A percentile compares a stretch with the other conserved stretches of the same genome.
These are phyloP conservation scores for Cyprinodon variegatus DNA, from an alignment of 2,113 vertebrate genomes.

Conservation along the genomic window DNA sequence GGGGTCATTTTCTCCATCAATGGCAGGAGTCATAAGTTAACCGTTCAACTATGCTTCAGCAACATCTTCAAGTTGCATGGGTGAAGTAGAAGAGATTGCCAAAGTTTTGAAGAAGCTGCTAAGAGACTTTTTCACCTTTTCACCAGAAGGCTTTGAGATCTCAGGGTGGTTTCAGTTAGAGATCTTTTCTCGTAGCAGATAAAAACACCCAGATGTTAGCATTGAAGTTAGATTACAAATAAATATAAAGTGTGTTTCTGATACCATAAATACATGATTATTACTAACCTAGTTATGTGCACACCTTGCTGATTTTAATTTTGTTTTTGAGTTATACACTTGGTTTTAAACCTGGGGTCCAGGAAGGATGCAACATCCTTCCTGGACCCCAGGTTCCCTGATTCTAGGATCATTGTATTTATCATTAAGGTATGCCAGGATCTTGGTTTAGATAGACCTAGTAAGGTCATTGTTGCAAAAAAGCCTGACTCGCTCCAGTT, in stretches of 20 bases:
- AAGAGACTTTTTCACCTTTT: not conserved
- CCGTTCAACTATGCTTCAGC: not conserved
- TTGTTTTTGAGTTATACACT: not conserved
- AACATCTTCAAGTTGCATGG: conserved; percentile 1
- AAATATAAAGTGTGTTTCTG: not conserved
- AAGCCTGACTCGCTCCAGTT: too few relatives aligned
- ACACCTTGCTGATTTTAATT: not conserved
- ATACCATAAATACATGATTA: not conserved
- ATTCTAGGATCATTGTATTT: too few relatives aligned
- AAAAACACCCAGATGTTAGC: not conserved
- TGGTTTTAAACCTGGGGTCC: not conserved
- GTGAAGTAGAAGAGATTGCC: not conserved
- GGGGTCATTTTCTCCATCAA: not conserved
- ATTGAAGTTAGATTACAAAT: not conserved
- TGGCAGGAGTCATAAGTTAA: not conserved
- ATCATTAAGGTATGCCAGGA: too few relatives aligned
- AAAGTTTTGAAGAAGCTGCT: not conserved
- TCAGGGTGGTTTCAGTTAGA: not conserved
- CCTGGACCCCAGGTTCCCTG: not conserved
- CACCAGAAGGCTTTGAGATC: not conserved
- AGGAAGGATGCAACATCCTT: not conserved
- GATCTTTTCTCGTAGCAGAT: not conserved
- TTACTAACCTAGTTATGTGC: not conserved
- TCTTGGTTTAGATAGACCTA: too few relatives aligned
- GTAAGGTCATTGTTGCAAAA: not conserved